These are phyloP conservation scores for Torymus texanus DNA, from an alignment of 2,888 invertebrate genomes.

Conservation along the genomic window DNA sequence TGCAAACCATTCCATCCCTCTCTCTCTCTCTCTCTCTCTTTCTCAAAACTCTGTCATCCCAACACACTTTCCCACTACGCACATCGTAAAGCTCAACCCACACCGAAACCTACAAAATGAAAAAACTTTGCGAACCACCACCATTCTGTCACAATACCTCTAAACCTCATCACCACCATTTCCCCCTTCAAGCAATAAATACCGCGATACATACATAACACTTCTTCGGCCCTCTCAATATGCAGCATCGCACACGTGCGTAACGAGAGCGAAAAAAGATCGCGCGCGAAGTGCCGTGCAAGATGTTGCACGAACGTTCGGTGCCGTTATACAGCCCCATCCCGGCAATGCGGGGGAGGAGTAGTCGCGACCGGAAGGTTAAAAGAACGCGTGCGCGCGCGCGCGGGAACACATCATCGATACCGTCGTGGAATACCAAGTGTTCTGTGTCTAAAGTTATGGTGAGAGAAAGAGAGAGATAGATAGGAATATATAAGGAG, in stretches of 20 bases:
- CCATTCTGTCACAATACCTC: neutral
- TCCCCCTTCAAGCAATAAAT: conserved; percentile 17
- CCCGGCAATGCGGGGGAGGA: too few relatives aligned
- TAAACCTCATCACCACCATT: neutral
- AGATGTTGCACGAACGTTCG: conserved; percentile 69
- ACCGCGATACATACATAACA: neutral
- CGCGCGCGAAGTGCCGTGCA: conserved; percentile 68
- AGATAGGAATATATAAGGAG: too few relatives aligned
- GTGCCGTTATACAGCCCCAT: conserved; percentile 65
- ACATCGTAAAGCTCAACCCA: too few relatives aligned
- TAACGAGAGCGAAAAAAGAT: conserved; percentile 55
- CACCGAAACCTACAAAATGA: too few relatives aligned
- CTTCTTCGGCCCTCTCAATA: conserved; percentile 19
- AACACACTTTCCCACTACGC: too few relatives aligned
- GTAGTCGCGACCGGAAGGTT: too few relatives aligned
- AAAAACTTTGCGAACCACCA: too few relatives aligned
- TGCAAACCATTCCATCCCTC: too few relatives aligned
- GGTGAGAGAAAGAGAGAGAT: neutral
- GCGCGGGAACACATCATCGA: conserved; percentile 66
- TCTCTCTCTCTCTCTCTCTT: too few relatives aligned
- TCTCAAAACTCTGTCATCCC: too few relatives aligned
- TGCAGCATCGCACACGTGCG: conserved; percentile 12
- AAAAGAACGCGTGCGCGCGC: too few relatives aligned
- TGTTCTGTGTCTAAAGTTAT: conserved; percentile 20
- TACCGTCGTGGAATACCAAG: conserved; percentile 69